A percentile compares a stretch with the other conserved stretches of the same genome.
Conservation (phyloP, 2,113 vertebrate genomes). For the Arenaria interpres region DNA sequence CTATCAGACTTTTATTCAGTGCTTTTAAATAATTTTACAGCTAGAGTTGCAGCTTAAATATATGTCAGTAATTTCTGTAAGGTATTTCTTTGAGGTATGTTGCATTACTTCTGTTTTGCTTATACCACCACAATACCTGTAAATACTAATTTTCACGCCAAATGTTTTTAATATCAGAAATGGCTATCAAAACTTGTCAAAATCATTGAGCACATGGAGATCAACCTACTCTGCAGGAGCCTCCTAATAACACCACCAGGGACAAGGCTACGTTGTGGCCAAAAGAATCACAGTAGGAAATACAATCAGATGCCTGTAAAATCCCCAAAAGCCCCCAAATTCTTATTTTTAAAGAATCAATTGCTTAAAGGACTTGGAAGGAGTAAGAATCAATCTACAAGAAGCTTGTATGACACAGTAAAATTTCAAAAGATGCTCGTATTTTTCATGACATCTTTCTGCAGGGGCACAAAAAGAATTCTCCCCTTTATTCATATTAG, state of each 20-base stretch:
- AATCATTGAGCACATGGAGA: background rate
- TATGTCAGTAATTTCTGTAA: background rate
- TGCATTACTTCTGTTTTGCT: background rate
- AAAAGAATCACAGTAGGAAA: background rate
- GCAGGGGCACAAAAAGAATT: background rate
- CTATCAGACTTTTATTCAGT: background rate
- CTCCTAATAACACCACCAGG: background rate
- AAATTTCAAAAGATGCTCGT: background rate
- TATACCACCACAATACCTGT: background rate
- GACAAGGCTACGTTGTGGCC: background rate
- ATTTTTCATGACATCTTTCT: background rate
- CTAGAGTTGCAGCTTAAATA: background rate
- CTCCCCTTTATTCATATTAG: background rate
- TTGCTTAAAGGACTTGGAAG: background rate
- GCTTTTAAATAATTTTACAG: background rate
- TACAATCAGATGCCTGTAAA: background rate
- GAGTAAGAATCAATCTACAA: background rate
- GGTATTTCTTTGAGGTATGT: background rate
- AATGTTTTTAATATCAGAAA: background rate
- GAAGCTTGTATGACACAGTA: background rate
- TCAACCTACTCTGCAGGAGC: background rate
- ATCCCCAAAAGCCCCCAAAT: background rate
- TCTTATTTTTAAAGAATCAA: background rate
- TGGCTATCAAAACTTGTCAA: background rate
- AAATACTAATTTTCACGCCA: background rate